Evolutionary conservation across 2,888 invertebrate species (phyloP), one percentile per base, ranked within the genome.

Genomic region (Ceriagrion tenellum): DNA sequence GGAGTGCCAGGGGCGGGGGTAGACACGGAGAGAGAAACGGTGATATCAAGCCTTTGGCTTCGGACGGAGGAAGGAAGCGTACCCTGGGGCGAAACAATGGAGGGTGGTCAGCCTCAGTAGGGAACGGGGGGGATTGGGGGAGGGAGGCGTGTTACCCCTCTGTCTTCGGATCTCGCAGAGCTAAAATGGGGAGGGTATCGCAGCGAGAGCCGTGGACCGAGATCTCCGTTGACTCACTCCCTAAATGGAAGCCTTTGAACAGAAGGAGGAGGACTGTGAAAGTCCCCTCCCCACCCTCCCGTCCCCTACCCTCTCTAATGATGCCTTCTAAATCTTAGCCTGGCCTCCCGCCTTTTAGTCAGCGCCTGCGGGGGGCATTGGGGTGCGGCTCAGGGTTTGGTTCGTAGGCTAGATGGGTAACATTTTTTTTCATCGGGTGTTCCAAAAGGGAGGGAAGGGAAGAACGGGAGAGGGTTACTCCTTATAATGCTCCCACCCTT

Each of bases 171-270:
- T 35, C 81, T n/a, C 35, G 30, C 35, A 16, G 35, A 81, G 20
- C 6, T 1, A 8, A 2, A 59, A 12, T 0, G 30, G 13, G 35
- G 0, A 16, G 35, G 35, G 81, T 30, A 13, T 35, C 16, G 81
- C 81, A 35, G 81, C 12, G 81, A 18, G 35, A 18, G 47, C 47
- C 8, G 47, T 47, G 47, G 47, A 47, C 47, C 8, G 69, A 69
- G 69, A 69, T 26, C 69, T 69, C 69, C 69, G 69, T 69, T 69
- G 69, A 69, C 69, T 69, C 69, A 69, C 69, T 69, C n/a, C 69
- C n/a, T n/a, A 26, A 69, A 69, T 69, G 69, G 69, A n/a, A 69
- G 69, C 47, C 47, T 47, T 47, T 2, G 47, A 47, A 47, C 47
- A 47, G 47, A n/a, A n/a, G n/a, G 47, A 69, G n/a, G 69, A 69